Base-by-base conservation (phyloP, 2,797 vertebrate species). In the Sylvia borin region DNA sequence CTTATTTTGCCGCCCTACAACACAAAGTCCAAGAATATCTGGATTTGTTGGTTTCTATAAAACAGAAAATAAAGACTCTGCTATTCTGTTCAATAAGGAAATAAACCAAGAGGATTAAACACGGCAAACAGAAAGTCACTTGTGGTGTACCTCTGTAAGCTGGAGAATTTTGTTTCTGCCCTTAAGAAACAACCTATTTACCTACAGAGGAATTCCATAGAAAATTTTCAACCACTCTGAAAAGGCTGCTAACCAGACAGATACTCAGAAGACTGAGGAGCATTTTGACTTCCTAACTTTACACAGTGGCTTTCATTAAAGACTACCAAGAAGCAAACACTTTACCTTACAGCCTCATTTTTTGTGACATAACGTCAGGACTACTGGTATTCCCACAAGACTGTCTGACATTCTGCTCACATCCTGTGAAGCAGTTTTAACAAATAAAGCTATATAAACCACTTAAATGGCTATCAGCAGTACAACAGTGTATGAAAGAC, bases 91-190 rank as follows among this genome's bases (percentile, higher is more conserved):
- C 45, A 76, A 40, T 79, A 85, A 76, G 55, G 29, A 94, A 95
- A 85, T 72, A 87, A 62, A 88, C 3, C 17, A 72, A 65, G 55
- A 91, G 38, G 45, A 78, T 31, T 57, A 91, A 78, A 88, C 2
- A 7, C 4, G 19, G 80, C 55, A 81, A 85, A 95, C 53, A 96
- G 95, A 97, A 97, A 97, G 75, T 75, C 67, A 65, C 18, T 94
- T 36, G 94, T 93, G 96, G 36, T 36, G 36, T 93, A 91, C 72
- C 45, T 79, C 62, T 91, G 62, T 84, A 96, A 88, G 70, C 58
- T 50, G 85, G 50, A 95, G 67, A 95, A 92, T 53, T 58, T 82
- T 31, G 80, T 61, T 96, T 93, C 71, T 90, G 75, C 22, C 75
- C 73, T 83, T 95, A 81, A 93, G 88, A 96, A 94, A 91, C 43